Evolutionary conservation across 1,140 invertebrate genomes (phyloP).

Genomic region (Steinernema khuongi): DNA sequence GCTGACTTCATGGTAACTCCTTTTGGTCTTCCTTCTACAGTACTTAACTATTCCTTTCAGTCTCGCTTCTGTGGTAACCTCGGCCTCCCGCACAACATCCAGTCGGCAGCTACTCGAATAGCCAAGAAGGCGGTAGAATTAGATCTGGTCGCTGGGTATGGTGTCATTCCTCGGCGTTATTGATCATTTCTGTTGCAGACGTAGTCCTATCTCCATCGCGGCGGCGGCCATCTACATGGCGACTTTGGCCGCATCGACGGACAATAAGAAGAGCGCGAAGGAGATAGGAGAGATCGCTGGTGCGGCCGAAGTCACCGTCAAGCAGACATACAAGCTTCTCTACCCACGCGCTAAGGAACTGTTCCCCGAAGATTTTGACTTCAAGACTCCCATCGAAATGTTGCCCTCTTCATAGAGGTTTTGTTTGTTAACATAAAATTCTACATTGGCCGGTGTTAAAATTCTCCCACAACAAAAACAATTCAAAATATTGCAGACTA

Average conservation of each 20-base stretch:
- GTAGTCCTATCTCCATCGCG: conserved; percentile 95
- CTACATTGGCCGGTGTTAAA: too few relatives aligned
- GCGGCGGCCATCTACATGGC: conserved; percentile 99
- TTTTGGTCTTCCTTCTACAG: not conserved
- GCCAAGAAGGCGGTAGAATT: conserved; percentile 64
- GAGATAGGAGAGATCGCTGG: conserved; percentile 97
- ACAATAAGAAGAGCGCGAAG: conserved; percentile 75
- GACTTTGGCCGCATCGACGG: conserved; percentile 88
- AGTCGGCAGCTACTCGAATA: conserved; percentile 90
- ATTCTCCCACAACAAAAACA: too few relatives aligned
- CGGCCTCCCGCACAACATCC: conserved; percentile 79
- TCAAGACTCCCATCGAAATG: conserved; percentile 67
- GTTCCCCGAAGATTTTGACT: conserved; percentile 91
- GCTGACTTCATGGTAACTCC: conserved; percentile 78
- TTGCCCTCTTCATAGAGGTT: not conserved
- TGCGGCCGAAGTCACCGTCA: conserved; percentile 92
- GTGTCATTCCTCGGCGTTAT: not conserved
- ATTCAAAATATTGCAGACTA: not conserved
- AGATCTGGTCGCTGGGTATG: conserved; percentile 32
- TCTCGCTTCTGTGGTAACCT: conserved; percentile 67
- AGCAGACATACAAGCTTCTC: conserved; percentile 95
- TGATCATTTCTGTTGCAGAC: conserved; percentile 59
- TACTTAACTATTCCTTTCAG: conserved; percentile 54
- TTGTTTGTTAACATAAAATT: not conserved
- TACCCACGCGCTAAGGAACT: conserved; percentile 81